Base-by-base conservation (phyloP, 2,888 invertebrate species). In the Pilophorus perplexus region DNA sequence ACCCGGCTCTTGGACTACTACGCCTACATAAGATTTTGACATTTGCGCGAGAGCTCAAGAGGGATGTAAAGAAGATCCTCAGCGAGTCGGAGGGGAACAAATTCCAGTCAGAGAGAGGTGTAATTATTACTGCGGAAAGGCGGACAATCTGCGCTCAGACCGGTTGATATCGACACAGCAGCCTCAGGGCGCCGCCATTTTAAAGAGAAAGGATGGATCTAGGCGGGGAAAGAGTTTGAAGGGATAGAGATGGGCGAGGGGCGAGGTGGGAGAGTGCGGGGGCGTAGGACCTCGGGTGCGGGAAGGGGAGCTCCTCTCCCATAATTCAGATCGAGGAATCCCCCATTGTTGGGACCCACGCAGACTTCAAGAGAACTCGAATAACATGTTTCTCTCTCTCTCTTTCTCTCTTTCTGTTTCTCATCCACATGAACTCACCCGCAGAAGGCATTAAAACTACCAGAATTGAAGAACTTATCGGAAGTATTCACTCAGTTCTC, bases 331-430 rank as follows among this genome's bases (percentile, higher is more conserved):
- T 23, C 27, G 27, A 50, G 50, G 50, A 50, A 50, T 50, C 50
- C 50, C 50, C 50, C 50, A 50, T 50, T 50, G 50, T 50, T 50
- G 50, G 27, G 50, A 50, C 50, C 50, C 50, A 50, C 50, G 50
- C 50, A 50, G 50, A 23, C 50, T n/a, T n/a, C 50, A 23, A 12
- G 25, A 50, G 23, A 50, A 50, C 50, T 50, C 50, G 27, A 50
- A 50, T 50, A 50, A 50, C 50, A 50, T 38, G 37, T 38, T 37
- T 38, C 55, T 38, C 14, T 38, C 55, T 22, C 55, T 22, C 55
- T 38, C 55, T 42, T 3, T 3, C 55, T n/a, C 37, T 18, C 55
- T 25, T 38, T 25, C 50, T n/a, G n/a, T n/a, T n/a, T n/a, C n/a
- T n/a, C n/a, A n/a, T n/a, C n/a, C n/a, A n/a, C n/a, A n/a, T n/a